Evolutionary conservation across 2,888 invertebrate species (phyloP).

Genomic region (Aelia acuminata): DNA sequence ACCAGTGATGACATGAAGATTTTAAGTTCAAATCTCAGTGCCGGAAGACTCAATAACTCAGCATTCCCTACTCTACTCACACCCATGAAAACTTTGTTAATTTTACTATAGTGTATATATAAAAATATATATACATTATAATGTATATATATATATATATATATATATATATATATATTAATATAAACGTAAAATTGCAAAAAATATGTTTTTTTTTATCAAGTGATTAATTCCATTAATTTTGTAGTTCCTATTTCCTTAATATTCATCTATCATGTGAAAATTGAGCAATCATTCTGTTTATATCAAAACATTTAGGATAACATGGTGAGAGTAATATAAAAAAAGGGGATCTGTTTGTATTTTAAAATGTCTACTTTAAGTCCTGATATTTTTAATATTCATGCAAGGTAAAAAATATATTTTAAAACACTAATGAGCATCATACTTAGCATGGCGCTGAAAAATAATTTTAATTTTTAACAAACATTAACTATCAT

Average conservation of each 20-base stretch:
- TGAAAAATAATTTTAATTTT: background rate
- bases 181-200: background rate
- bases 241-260: background rate
- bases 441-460: background rate
- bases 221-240: background rate
- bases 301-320: background rate
- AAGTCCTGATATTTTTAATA: background rate
- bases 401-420: background rate
- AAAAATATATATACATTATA: background rate
- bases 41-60: no score
- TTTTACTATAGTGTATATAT: background rate
- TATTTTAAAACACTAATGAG: background rate
- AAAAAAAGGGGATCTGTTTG: background rate
- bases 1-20: no score
- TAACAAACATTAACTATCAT: background rate
- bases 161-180: background rate
- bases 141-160: background rate
- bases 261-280: background rate
- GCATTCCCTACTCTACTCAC: no score
- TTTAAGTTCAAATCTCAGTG: no score
- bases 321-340: background rate
- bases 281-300: background rate
- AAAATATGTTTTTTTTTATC: background rate
- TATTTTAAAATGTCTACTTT: background rate
- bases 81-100: background rate